phyloP scores from a whole-genome alignment of 2,797 vertebrate species.

The Girardinus metallicus region DNA sequence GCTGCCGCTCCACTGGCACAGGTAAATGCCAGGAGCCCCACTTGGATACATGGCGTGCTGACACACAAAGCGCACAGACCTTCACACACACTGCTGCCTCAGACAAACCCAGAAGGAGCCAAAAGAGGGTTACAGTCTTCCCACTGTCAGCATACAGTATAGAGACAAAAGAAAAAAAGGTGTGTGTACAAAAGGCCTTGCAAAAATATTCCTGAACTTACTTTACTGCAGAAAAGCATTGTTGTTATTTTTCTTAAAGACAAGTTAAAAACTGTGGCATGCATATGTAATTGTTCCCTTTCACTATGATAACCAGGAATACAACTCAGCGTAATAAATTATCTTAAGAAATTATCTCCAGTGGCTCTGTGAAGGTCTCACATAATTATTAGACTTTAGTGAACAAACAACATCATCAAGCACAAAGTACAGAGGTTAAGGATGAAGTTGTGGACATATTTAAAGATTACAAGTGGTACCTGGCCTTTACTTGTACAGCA shows the following conservation, averaged over 20 bases:
- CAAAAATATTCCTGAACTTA: neutral
- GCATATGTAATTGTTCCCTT: neutral
- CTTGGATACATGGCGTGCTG: slow-evolving; percentile 46
- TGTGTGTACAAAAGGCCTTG: neutral
- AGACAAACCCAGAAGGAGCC: slow-evolving; percentile 21
- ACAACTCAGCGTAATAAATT: neutral
- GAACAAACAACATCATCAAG: neutral
- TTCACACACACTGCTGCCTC: slow-evolving; percentile 20
- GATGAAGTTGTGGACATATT: neutral
- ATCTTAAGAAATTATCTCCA: neutral
- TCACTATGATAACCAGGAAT: neutral
- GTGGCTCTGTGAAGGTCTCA: neutral
- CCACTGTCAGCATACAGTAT: slow-evolving; percentile 18
- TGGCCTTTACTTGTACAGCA: too few species aligned
- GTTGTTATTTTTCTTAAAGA: neutral
- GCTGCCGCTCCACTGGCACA: slow-evolving; percentile 69
- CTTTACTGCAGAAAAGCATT: neutral
- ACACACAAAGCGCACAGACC: slow-evolving; percentile 17
- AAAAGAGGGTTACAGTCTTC: slow-evolving; percentile 24
- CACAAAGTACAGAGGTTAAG: neutral
- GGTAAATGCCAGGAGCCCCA: slow-evolving; percentile 79
- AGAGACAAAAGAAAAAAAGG: neutral
- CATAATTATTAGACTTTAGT: neutral
- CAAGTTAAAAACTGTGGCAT: too few species aligned
- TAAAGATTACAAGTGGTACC: too few species aligned